Base-by-base conservation (phyloP, 2,113 vertebrate genomes). In the Callorhinus ursinus region DNA sequence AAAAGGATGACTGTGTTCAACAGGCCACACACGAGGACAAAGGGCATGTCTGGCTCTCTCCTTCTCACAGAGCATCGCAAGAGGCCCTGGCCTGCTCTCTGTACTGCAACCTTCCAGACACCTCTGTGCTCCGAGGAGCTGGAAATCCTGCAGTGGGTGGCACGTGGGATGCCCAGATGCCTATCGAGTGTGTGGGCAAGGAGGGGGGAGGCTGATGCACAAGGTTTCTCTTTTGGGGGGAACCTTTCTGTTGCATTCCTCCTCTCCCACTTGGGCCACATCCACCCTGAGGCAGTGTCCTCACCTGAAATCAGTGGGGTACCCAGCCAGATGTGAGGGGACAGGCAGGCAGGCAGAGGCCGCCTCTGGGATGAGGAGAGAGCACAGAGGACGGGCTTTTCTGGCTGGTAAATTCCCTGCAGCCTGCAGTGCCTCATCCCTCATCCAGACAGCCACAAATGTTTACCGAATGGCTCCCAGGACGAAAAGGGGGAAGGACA, bases 351-450 rank as follows among this genome's bases (percentile, higher is more conserved):
- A 83, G 65, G 53, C 11, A 49, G 74, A 61, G n/a, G 15, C 33
- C 36, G 7, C 33, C n/a, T 39, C 67, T 67, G 74, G n/a, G 39
- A 21, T 1, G 8, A n/a, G 63, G 57, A 31, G 28, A 65, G 76
- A 39, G 36, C 4, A 31, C 8, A 33, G 71, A 55, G 61, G 57
- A 49, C 0, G 0, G 28, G 55, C 19, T 0, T 0, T 33, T 22
- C 36, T 24, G 53, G 65, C 57, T 61, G 71, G 76, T 31, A 12
- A 67, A 71, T 15, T 76, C 67, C 76, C 49, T 63, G 49, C 39
- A 51, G 71, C n/a, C 39, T 88, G n/a, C 26, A 53, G 72, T 15
- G 22, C 46, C 76, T n/a, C 28, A 7, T 51, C 36, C 22, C 46
- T 93, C 55, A 49, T 76, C 26, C 69, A 31, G 80, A 74, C 15